A percentile compares a stretch with the other conserved stretches of the same genome.
Conservation (phyloP, 1,140 invertebrate genomes). For the Drosophila insularis region DNA sequence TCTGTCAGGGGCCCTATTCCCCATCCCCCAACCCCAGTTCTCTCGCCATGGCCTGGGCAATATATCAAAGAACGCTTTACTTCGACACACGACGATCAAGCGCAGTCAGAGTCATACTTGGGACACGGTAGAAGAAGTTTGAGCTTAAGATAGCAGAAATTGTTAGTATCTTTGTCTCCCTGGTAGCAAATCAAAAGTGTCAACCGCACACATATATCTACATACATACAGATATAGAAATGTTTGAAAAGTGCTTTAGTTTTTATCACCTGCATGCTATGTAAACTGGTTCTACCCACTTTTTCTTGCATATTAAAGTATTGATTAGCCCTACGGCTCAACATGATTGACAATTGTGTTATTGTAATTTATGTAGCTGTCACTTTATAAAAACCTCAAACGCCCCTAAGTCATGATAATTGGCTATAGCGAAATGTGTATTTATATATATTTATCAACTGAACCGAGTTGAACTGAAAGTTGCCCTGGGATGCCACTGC, state of each 20-base stretch:
- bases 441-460: conserved; percentile 11
- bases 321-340: conserved; percentile 73
- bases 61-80: conserved; percentile 45
- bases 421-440: not conserved
- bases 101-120: not conserved
- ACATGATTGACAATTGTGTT: conserved; percentile 77
- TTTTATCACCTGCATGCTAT: conserved; percentile 50
- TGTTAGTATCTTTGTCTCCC: conserved; percentile 18
- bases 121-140: not conserved
- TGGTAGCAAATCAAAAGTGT: conserved; percentile 58
- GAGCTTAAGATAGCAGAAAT: conserved; percentile 10
- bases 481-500: conserved; percentile 48
- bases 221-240: not conserved
- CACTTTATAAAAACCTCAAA: conserved; percentile 41
- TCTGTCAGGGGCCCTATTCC: conserved; percentile 45
- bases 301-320: conserved; percentile 55
- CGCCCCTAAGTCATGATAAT: conserved; percentile 64
- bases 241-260: conserved; percentile 36
- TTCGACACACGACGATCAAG: conserved; percentile 12
- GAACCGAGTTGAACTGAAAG: conserved; percentile 33
- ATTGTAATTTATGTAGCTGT: conserved; percentile 73
- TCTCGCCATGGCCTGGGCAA: conserved; percentile 31
- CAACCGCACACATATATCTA: conserved; percentile 14
- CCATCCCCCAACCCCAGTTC: conserved; percentile 29
- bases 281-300: conserved; percentile 3